phyloP scores from a whole-genome alignment of 2,797 vertebrate genomes.

The Telmatherina bonti region DNA sequence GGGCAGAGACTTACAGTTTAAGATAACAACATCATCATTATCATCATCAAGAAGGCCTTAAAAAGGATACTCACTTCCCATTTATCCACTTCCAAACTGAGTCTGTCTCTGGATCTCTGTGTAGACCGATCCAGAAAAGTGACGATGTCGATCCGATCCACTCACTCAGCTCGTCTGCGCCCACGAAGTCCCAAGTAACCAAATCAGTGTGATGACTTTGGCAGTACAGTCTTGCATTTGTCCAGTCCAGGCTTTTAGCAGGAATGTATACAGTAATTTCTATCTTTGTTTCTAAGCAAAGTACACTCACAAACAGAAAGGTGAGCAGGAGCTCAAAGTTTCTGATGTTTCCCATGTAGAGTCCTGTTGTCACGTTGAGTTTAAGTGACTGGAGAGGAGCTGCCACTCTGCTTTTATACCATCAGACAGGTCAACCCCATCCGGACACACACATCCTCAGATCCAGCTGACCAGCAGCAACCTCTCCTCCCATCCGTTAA shows the following conservation, averaged over 20 bases:
- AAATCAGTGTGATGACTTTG: background rate
- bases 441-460: constrained; percentile 24
- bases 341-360: constrained; percentile 1
- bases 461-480: constrained; percentile 1
- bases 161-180: fast-evolving
- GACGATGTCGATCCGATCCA: fast-evolving
- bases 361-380: background rate
- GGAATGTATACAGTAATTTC: fast-evolving
- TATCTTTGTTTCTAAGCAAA: background rate
- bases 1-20: background rate
- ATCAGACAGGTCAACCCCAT: constrained; percentile 21
- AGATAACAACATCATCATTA: background rate
- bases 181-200: background rate
- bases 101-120: background rate
- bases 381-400: constrained; percentile 1
- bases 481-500: constrained; percentile 1
- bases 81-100: constrained; percentile 11
- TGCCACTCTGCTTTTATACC: constrained; percentile 32
- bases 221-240: background rate
- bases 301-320: background rate
- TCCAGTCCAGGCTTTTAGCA: fast-evolving
- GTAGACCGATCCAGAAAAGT: background rate
- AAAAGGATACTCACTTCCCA: background rate
- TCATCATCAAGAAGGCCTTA: background rate
- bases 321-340: background rate